These are phyloP conservation scores for Patagioenas fasciata DNA, from an alignment of 2,113 vertebrate genomes.

Conservation along the genomic window DNA sequence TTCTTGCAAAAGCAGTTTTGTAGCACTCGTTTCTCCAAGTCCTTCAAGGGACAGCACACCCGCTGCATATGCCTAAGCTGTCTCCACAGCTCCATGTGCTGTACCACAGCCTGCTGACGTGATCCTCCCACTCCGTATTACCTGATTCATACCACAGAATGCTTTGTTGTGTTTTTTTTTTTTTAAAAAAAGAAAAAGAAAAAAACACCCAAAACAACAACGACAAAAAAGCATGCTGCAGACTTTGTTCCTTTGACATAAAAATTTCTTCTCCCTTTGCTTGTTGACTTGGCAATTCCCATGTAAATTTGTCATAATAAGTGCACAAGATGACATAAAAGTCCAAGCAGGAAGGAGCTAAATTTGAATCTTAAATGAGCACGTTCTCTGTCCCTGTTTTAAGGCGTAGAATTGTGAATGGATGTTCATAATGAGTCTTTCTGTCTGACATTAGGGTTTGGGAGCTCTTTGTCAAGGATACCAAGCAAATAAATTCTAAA, in stretches of 20 bases:
- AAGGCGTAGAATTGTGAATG: slow-evolving; percentile 4
- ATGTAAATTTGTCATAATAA: slow-evolving; percentile 1
- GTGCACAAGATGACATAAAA: neutral
- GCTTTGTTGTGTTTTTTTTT: no score
- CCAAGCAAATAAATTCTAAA: neutral
- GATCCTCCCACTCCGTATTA: slow-evolving; percentile 17
- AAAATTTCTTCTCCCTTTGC: neutral
- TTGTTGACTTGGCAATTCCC: neutral
- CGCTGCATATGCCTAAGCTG: neutral
- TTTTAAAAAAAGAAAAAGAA: neutral
- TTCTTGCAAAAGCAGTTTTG: neutral
- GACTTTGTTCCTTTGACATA: slow-evolving; percentile 11
- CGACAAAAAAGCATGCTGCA: neutral
- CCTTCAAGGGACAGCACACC: neutral
- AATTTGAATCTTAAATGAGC: slow-evolving; percentile 26
- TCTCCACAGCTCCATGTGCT: slow-evolving; percentile 1
- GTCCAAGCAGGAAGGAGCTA: neutral
- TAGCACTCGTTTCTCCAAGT: neutral
- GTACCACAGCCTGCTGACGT: neutral
- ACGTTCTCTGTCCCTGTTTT: neutral
- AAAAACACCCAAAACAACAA: no score
- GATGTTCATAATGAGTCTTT: neutral
- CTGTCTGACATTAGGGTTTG: neutral
- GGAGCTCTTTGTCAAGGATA: neutral
- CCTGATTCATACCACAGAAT: slow-evolving; percentile 20